These are phyloP conservation scores for Clanis bilineata DNA, from an alignment of 2,888 invertebrate genomes.

Conservation along the genomic window DNA sequence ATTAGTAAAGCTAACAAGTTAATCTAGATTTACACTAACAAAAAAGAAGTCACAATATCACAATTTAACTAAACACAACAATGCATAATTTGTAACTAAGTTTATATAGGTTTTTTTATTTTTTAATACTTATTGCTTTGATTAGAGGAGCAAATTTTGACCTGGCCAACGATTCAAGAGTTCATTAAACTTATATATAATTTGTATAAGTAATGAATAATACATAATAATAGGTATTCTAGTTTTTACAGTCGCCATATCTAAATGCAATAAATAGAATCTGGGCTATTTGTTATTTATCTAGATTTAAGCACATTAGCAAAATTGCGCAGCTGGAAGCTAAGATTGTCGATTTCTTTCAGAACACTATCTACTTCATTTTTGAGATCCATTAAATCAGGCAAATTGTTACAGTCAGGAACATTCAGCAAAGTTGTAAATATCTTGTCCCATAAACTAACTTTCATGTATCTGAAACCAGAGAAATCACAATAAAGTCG, in stretches of 20 bases:
- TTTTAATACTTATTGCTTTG: slow-evolving; percentile 67
- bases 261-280: slow-evolving; percentile 81
- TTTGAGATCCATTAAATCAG: slow-evolving; percentile 85
- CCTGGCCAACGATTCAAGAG: slow-evolving; percentile 52
- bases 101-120: slow-evolving; percentile 52
- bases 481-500: no score
- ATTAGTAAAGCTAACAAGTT: slow-evolving; percentile 61
- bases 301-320: slow-evolving; percentile 81
- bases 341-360: slow-evolving; percentile 60
- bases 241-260: slow-evolving; percentile 71
- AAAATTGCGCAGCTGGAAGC: slow-evolving; percentile 71
- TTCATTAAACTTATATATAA: slow-evolving; percentile 57
- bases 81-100: slow-evolving; percentile 54
- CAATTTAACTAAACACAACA: slow-evolving; percentile 77
- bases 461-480: slow-evolving; percentile 85
- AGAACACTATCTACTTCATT: slow-evolving; percentile 69
- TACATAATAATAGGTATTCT: slow-evolving; percentile 57
- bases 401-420: slow-evolving; percentile 88
- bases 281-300: slow-evolving; percentile 57
- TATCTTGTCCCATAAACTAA: slow-evolving; percentile 89
- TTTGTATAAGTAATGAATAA: slow-evolving; percentile 58
- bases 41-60: slow-evolving; percentile 69
- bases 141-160: slow-evolving; percentile 48
- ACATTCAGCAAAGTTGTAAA: slow-evolving; percentile 92
- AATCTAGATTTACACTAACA: slow-evolving; percentile 60